phyloP scores from a whole-genome alignment of 1,140 invertebrate genomes.

The Battus philenor region DNA sequence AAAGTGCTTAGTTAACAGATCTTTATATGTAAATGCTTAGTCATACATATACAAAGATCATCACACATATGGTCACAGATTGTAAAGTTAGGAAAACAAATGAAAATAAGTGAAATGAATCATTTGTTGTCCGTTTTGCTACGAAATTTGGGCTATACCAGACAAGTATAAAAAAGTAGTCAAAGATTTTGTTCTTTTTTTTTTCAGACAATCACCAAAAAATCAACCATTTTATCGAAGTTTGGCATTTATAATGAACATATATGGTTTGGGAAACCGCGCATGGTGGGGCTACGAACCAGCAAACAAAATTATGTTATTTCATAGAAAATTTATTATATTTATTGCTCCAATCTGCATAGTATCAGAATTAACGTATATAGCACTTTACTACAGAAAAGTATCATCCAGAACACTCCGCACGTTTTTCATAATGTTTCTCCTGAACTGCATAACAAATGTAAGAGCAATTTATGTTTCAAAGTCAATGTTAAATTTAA shows the following conservation, averaged over 20 bases:
- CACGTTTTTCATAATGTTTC: slow-evolving; percentile 1
- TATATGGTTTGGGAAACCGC: neutral
- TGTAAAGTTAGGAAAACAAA: too few species aligned
- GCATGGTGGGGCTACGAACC: slow-evolving; percentile 5
- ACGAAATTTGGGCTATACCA: too few species aligned
- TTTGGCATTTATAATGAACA: neutral
- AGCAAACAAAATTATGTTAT: neutral
- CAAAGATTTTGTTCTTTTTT: too few species aligned
- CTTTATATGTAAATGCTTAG: too few species aligned
- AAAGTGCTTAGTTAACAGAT: too few species aligned
- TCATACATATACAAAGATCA: too few species aligned
- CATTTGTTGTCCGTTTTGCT: too few species aligned
- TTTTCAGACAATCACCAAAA: slow-evolving; percentile 7
- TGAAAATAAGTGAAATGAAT: too few species aligned
- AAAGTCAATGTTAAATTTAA: neutral
- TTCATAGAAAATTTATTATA: neutral
- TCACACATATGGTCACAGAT: too few species aligned
- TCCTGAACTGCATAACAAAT: neutral
- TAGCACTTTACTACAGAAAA: slow-evolving; percentile 3
- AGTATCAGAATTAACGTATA: neutral
- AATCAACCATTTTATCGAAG: neutral
- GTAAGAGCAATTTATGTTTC: neutral
- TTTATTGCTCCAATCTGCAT: neutral
- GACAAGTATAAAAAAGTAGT: too few species aligned
- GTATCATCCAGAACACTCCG: neutral